Conservation (phyloP, 2,888 invertebrate genomes). For the Cantharis rustica region DNA sequence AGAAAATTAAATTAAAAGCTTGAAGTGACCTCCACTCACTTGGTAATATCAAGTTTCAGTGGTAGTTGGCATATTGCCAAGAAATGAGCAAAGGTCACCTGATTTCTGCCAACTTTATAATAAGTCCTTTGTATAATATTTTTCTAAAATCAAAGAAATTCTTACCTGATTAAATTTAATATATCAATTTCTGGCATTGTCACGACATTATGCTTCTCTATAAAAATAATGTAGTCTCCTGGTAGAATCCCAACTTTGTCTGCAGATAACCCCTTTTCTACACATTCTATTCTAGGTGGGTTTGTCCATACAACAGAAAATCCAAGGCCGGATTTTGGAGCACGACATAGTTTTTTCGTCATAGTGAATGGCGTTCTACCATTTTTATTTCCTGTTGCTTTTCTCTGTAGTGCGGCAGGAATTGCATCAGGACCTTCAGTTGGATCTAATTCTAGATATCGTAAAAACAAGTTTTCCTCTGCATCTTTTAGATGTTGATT, state of each 20-base stretch:
- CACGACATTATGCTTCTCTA: constrained; percentile 85
- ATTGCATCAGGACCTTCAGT: constrained; percentile 68
- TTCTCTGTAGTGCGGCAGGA: constrained; percentile 59
- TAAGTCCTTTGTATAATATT: too few species aligned
- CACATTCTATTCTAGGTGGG: constrained; percentile 83
- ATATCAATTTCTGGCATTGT: constrained; percentile 78
- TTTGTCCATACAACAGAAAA: constrained; percentile 90
- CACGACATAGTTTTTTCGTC: constrained; percentile 65
- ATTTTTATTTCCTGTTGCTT: constrained; percentile 59
- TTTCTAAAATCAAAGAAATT: background rate
- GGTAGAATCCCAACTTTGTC: constrained; percentile 82
- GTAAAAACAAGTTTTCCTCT: constrained; percentile 73
- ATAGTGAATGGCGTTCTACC: constrained; percentile 85
- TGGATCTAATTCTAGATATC: constrained; percentile 80
- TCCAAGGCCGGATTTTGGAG: constrained; percentile 68
- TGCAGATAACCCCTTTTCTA: constrained; percentile 80
- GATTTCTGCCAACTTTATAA: too few species aligned
- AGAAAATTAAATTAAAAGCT: too few species aligned
- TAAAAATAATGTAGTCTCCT: constrained; percentile 87
- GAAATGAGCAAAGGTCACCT: too few species aligned
- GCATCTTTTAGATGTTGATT: constrained; percentile 66
- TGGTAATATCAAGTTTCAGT: too few species aligned
- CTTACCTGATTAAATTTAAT: constrained; percentile 61
- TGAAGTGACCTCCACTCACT: too few species aligned
- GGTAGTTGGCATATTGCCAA: too few species aligned